Evolutionary conservation across 2,113 vertebrate species (phyloP).

Genomic region (Edolisoma coerulescens): DNA sequence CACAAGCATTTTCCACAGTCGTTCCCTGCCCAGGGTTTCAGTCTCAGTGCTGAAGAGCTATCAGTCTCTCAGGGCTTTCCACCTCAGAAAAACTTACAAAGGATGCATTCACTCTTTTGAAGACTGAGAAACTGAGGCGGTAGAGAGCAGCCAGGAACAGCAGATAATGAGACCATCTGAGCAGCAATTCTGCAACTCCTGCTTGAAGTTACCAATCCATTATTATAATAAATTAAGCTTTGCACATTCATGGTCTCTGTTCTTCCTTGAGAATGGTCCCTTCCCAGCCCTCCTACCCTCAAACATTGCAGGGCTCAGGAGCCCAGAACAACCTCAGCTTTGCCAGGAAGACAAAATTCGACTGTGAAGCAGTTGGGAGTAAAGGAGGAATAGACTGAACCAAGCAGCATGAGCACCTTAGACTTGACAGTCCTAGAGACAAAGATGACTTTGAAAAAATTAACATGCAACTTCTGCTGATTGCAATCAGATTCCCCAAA

Average conservation of each 20-base stretch:
- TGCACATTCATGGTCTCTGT: neutral
- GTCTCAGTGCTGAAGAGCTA: neutral
- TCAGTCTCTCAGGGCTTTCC: neutral
- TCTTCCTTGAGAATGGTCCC: neutral
- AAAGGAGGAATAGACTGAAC: neutral
- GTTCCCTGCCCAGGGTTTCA: neutral
- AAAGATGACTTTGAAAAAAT: neutral
- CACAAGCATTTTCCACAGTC: neutral
- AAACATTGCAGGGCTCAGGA: fast-evolving
- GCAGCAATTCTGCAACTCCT: neutral
- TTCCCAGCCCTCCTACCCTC: neutral
- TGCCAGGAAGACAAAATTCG: neutral
- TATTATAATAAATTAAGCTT: neutral
- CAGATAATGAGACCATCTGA: neutral
- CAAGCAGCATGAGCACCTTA: neutral
- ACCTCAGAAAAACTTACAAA: neutral
- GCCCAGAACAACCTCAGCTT: neutral
- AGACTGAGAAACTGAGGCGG: neutral
- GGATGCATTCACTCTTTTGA: neutral
- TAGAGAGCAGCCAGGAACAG: neutral
- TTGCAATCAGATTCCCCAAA: neutral
- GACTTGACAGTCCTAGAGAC: neutral
- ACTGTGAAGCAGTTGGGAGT: neutral
- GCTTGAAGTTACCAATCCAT: neutral
- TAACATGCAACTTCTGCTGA: neutral